Percentiles rank a stretch among this genome's conserved stretches.
Conservation (phyloP, 2,113 vertebrate species). For the Parus major region DNA sequence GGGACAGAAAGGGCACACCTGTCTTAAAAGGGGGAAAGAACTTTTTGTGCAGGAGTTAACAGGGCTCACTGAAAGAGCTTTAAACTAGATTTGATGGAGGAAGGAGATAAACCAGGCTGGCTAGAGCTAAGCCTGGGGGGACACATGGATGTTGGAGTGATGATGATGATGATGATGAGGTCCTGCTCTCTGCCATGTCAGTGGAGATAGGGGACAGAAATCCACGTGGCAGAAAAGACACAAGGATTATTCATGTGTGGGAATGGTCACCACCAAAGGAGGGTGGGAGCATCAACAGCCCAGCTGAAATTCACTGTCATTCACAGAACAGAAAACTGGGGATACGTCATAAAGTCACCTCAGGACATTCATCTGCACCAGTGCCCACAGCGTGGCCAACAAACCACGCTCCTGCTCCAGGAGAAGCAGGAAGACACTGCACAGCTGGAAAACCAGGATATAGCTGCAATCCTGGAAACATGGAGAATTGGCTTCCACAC, state of each 20-base stretch:
- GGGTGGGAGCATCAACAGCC: fast-evolving
- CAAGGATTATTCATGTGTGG: neutral
- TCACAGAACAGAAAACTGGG: no score
- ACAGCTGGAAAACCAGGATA: neutral
- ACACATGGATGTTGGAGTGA: fast-evolving
- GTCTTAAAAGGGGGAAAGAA: neutral
- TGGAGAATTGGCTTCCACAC: neutral
- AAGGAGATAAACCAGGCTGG: neutral
- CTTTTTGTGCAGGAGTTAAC: neutral
- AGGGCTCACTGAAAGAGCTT: neutral
- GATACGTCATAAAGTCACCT: no score
- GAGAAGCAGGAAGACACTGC: neutral
- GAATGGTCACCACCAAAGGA: neutral
- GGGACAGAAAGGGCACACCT: neutral
- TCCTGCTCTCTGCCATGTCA: neutral
- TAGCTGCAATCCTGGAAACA: neutral
- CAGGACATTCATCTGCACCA: neutral
- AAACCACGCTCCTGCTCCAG: neutral
- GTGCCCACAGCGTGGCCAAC: fast-evolving
- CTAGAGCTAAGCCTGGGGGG: neutral
- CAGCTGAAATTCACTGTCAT: neutral
- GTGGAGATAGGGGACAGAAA: neutral
- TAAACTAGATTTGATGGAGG: neutral
- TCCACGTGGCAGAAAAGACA: neutral
- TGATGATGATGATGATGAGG: neutral